phyloP scores from a whole-genome alignment of 2,113 vertebrate genomes.

The Merops nubicus region DNA sequence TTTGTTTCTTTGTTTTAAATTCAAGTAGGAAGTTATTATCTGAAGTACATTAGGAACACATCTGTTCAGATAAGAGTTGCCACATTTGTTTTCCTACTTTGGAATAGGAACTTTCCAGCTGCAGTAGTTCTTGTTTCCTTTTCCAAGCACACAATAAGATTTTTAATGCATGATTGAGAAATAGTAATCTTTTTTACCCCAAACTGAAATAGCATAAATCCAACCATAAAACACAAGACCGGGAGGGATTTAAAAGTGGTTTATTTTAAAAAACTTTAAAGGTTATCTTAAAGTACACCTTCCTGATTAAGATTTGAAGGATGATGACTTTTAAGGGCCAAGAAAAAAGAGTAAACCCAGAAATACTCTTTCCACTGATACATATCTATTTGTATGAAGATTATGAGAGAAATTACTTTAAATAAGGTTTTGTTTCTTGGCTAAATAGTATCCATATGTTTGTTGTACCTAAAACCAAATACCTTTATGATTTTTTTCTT shows the following conservation, averaged over 20 bases:
- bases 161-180: neutral
- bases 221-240: neutral
- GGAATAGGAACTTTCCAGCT: neutral
- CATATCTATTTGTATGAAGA: neutral
- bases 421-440: neutral
- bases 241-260: neutral
- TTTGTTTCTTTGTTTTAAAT: neutral
- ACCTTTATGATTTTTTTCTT: neutral
- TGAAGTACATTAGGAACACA: neutral
- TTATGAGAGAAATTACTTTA: neutral
- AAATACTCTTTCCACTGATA: neutral
- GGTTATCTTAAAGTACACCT: neutral
- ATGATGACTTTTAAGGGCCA: neutral
- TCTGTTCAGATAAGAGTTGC: neutral
- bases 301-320: neutral
- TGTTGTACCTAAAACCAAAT: neutral
- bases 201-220: neutral
- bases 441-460: neutral
- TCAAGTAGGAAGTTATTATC: neutral
- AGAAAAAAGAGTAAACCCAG: neutral
- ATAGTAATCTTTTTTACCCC: neutral
- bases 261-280: neutral
- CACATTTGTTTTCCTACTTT: neutral
- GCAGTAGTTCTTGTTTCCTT: neutral
- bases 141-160: neutral